A percentile compares a stretch with the other conserved stretches of the same genome.
These are phyloP conservation scores for Rousettus madagascariensis DNA, from an alignment of 2,797 vertebrate species.

Conservation along the genomic window DNA sequence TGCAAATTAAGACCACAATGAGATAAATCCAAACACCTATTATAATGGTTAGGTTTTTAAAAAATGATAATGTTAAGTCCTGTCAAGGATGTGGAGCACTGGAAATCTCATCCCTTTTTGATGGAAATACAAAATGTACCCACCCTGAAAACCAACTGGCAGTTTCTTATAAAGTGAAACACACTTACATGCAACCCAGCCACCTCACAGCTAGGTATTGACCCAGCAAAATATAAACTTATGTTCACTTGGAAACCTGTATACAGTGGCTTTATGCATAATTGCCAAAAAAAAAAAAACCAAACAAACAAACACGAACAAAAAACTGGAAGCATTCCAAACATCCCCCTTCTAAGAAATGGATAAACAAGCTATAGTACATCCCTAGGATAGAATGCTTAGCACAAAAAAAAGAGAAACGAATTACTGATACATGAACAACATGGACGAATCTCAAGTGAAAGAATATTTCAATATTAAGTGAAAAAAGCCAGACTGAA, in stretches of 20 bases:
- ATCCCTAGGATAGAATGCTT: neutral
- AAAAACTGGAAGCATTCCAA: neutral
- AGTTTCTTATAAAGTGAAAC: constrained; percentile 37
- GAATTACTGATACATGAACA: neutral
- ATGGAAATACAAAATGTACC: constrained; percentile 18
- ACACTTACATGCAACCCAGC: neutral
- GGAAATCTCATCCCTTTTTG: neutral
- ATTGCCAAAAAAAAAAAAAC: neutral
- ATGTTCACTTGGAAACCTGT: neutral
- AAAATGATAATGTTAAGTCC: constrained; percentile 8
- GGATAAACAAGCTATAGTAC: neutral
- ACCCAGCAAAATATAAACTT: constrained; percentile 7
- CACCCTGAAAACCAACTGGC: neutral
- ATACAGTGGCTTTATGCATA: neutral
- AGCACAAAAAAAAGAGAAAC: neutral
- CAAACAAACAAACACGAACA: too few relatives aligned
- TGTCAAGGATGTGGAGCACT: neutral
- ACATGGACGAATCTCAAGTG: neutral
- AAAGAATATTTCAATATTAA: neutral
- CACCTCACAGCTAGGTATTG: neutral
- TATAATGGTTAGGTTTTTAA: neutral
- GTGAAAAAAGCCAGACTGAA: neutral
- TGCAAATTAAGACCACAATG: neutral
- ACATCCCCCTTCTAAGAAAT: neutral
- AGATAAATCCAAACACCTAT: neutral